These are phyloP conservation scores for Chaetorhynchus papuensis DNA, from an alignment of 2,113 vertebrate genomes.

Conservation along the genomic window DNA sequence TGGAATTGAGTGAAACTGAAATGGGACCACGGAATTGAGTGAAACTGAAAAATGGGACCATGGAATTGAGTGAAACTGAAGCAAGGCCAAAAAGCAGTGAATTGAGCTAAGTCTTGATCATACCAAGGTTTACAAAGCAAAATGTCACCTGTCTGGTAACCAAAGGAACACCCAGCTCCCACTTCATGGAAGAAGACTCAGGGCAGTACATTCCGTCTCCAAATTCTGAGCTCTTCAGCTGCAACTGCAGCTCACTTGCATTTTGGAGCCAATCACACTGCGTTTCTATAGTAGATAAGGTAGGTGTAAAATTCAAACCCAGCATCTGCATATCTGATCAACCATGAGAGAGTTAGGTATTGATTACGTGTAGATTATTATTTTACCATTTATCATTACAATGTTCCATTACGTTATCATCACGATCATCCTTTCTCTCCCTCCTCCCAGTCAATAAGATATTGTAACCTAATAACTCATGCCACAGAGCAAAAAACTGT, in stretches of 20 bases:
- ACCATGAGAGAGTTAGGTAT: background rate
- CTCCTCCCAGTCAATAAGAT: background rate
- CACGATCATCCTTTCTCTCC: background rate
- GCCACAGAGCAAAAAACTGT: background rate
- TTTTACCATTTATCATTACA: background rate
- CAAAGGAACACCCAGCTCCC: background rate
- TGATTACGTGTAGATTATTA: background rate
- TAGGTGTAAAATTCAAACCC: background rate
- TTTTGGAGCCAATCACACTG: background rate
- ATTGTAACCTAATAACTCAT: background rate
- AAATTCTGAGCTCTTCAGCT: background rate
- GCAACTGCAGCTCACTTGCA: background rate
- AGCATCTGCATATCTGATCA: background rate
- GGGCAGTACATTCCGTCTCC: background rate
- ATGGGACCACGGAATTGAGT: background rate
- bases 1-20: background rate
- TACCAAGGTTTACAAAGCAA: background rate
- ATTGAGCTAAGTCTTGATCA: background rate
- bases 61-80: fast-evolving
- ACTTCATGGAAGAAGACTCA: background rate
- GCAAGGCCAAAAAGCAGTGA: background rate
- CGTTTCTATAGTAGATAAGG: background rate
- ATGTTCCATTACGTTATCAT: background rate
- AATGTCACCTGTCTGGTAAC: background rate
- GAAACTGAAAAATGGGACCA: background rate